Evolutionary conservation across 1,140 invertebrate species (phyloP).

Genomic region (Limonius californicus): DNA sequence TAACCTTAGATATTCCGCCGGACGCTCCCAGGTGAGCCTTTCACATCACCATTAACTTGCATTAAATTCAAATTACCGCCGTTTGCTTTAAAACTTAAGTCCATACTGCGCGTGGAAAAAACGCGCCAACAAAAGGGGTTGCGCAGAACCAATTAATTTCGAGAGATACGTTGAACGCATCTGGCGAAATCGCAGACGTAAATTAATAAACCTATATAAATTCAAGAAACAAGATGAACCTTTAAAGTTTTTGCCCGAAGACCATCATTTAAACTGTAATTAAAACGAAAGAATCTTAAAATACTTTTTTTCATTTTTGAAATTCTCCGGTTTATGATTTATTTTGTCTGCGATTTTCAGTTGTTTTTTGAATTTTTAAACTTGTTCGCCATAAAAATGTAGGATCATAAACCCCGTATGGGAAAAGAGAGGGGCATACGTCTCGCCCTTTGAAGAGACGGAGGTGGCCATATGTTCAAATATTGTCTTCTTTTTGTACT

Average conservation of each 20-base stretch:
- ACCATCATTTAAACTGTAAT: slow-evolving; percentile 22
- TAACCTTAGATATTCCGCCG: not conserved
- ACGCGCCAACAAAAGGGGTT: no score
- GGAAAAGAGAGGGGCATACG: not conserved
- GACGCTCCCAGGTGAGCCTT: no score
- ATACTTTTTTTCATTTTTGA: slow-evolving; percentile 21
- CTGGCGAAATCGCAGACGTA: slow-evolving; percentile 19
- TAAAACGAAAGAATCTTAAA: slow-evolving; percentile 21
- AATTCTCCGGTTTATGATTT: slow-evolving; percentile 27
- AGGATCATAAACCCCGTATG: slow-evolving; percentile 16
- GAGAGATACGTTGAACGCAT: not conserved
- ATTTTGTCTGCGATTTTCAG: slow-evolving; percentile 28
- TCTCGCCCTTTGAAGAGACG: not conserved
- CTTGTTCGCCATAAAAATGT: slow-evolving; percentile 21
- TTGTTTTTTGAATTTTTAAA: slow-evolving; percentile 28
- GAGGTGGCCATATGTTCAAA: slow-evolving; percentile 5
- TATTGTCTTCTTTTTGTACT: slow-evolving; percentile 16
- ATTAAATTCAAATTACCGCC: no score
- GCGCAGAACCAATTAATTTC: slow-evolving; percentile 18
- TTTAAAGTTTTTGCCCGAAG: slow-evolving; percentile 21
- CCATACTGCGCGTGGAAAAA: no score
- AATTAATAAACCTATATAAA: slow-evolving; percentile 29
- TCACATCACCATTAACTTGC: no score
- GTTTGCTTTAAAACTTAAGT: no score
- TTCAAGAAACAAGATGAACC: slow-evolving; percentile 25